phyloP scores from a whole-genome alignment of 1,140 invertebrate genomes.

The Eulimnadia texana region DNA sequence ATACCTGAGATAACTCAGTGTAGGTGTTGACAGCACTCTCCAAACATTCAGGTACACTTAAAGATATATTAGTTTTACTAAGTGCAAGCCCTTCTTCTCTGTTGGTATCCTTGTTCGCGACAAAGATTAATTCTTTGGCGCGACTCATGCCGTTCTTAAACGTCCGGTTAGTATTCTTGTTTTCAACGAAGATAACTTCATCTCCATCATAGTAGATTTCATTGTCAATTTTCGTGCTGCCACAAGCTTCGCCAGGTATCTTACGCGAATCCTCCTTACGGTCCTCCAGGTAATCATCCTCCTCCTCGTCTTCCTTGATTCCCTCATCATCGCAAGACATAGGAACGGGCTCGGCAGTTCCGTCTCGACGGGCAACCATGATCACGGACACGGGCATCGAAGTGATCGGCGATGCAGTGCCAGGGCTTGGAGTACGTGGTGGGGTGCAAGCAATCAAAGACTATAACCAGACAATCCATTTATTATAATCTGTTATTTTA shows the following conservation, averaged over 20 bases:
- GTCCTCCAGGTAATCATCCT: background rate
- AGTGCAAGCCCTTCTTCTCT: conserved; percentile 24
- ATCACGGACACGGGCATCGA: conserved; percentile 49
- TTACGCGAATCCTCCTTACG: background rate
- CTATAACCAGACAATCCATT: conserved; percentile 21
- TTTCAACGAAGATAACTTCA: conserved; percentile 7
- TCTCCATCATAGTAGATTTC: background rate
- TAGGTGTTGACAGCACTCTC: background rate
- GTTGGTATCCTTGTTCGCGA: conserved; percentile 38
- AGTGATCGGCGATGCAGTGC: conserved; percentile 23
- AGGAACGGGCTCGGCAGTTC: conserved; percentile 45
- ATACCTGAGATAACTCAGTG: conserved; percentile 9
- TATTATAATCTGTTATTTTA: too few relatives aligned
- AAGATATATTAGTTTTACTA: conserved; percentile 1
- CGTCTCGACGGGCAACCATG: conserved; percentile 60
- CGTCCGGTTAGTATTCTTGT: conserved; percentile 25
- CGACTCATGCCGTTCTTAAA: conserved; percentile 67
- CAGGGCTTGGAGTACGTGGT: conserved; percentile 32
- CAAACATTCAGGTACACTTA: conserved; percentile 2
- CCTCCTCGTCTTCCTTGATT: background rate
- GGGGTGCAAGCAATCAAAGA: conserved; percentile 33
- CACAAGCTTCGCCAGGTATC: background rate
- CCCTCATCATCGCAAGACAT: conserved; percentile 2
- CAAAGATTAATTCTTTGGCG: conserved; percentile 42
- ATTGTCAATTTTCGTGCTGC: background rate